Evolutionary conservation across 1,140 invertebrate genomes (phyloP), one percentile per base, ranked within the genome.

Genomic region (Cephus cinctus): DNA sequence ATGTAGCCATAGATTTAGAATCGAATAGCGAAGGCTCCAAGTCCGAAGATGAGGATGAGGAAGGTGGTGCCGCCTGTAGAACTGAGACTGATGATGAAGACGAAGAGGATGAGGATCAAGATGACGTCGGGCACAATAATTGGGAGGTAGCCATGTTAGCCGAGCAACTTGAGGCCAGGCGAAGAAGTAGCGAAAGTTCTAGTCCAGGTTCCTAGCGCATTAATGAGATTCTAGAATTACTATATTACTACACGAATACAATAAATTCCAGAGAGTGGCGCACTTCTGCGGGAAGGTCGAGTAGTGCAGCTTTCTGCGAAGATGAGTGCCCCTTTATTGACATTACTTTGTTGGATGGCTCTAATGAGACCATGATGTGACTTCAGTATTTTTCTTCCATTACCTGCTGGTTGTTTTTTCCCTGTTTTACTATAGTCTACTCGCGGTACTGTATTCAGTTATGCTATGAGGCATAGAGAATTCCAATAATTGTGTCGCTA

Each of bases 131-230:
- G 6, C 80, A 80, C 36, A 81, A 83, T 56, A 84, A 90, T 52
- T 90, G 88, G 88, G 88, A 91, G 67, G 82, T 89, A 0, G 78
- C 83, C 59, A 86, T 90, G 85, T 69, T 90, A 16, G 87, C 86
- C 0, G 79, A 86, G 42, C 83, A 89, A 59, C 77, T 90, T 53
- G 85, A 87, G 41, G 56, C 78, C 69, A 57, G 82, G 80, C 65
- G 78, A 73, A 57, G 75, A 65, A 66, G 77, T 67, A 69, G 75
- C 61, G 67, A 73, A 51, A 65, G 54, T 36, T 65, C 67, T 15
- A 70, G 69, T 48, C 65, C 73, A 31, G 70, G 67, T 56, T 76
- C 74, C 74, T 76, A 76, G 74, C 74, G 71, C 54, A 75, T 73
- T 67, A 71, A 71, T 57, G 58, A 70, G 42, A 59, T 73, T 47